Base-by-base conservation (phyloP, 2,888 invertebrate genomes). In the Acanthopleura granulata region DNA sequence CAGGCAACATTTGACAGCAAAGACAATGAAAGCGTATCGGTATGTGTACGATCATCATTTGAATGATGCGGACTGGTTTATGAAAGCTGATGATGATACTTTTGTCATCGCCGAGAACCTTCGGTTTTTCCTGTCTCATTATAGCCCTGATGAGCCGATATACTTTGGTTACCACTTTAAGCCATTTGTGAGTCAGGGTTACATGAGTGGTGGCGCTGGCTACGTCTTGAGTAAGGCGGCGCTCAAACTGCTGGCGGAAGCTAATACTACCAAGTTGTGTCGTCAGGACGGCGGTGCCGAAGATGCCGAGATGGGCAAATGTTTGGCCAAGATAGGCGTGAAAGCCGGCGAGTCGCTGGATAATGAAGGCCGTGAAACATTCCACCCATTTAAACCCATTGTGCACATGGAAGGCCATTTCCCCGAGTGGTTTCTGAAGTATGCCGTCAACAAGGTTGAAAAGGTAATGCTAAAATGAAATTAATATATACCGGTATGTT, bases 81-180 rank as follows among this genome's bases (percentile, higher is more conserved):
- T 97, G 84, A 99, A 98, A 90, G 98, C 98, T 22, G 98, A 98
- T 86, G 98, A 98, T 90, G 98, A 98, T 87, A 98, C 98, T 93
- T 98, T 96, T 90, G 96, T 98, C 51, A 93, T 99, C 61, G 93
- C 98, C 66, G 98, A 99, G 91, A 99, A 99, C 91, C 92, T 99
- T 62, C 93, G 98, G 16, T 96, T 95, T 87, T 94, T 98, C 95
- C 90, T 98, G 30, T 93, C 94, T 50, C 93, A 94, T 0, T 93
- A 96, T 86, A 93, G 93, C 83, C 92, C 95, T 0, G 92, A 92
- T 0, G 93, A 94, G 4, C 94, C 97, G 0, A 92, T 97, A 18
- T 98, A 96, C 90, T 97, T 97, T 88, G 84, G 84, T 15, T 82
- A 82, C 57, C 75, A 75, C 50, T 84, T 84, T 66, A 79, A 79